Conservation (phyloP, 2,113 vertebrate genomes). For the Natator depressus region DNA sequence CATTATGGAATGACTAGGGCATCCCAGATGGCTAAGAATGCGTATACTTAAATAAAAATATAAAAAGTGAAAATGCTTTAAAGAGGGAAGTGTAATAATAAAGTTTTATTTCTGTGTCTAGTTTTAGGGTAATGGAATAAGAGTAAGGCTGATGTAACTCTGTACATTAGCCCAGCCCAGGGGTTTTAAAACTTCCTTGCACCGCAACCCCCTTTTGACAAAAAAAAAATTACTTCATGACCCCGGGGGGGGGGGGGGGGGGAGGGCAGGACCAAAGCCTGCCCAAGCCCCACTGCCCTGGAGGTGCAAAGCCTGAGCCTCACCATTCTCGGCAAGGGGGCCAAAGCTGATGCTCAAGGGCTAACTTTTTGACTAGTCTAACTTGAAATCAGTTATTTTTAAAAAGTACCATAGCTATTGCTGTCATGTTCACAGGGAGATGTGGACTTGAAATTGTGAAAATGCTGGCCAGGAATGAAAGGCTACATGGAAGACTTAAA, state of each 20-base stretch:
- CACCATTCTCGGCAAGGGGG: too few species aligned
- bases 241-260: too few species aligned
- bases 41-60: neutral
- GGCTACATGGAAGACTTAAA: accelerated
- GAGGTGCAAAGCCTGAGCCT: too few species aligned
- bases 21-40: neutral
- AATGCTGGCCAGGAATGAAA: neutral
- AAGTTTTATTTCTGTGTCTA: neutral
- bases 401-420: neutral
- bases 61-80: neutral
- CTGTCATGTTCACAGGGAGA: neutral
- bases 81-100: neutral
- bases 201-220: too few species aligned
- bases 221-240: too few species aligned
- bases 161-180: neutral
- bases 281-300: too few species aligned
- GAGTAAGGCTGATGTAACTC: neutral
- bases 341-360: too few species aligned
- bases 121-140: neutral
- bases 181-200: too few species aligned
- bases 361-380: neutral
- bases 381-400: neutral
- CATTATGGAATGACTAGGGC: neutral
- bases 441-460: neutral
- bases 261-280: too few species aligned